Evolutionary conservation across 2,113 vertebrate genomes (phyloP), one percentile per base, ranked within the genome.

Genomic region (Tenebrosternarchus preto): DNA sequence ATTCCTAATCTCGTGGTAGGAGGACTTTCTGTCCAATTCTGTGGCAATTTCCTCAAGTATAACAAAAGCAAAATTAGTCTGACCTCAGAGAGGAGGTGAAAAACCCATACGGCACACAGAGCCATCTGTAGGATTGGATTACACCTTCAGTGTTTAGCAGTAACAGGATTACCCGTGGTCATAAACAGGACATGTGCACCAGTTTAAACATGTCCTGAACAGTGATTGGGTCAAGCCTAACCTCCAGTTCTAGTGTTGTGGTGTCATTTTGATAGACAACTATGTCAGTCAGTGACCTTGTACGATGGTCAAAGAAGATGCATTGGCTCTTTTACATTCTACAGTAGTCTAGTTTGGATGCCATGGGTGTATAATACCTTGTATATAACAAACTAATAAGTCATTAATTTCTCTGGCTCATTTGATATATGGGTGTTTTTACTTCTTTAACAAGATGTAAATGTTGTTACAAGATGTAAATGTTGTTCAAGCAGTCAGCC

Each of bases 11-110:
- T 86, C 80, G 68, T n/a, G 84, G 77, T 82, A 79, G 72, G 67
- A 81, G 74, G 78, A 82, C 78, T 85, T 87, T 83, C 61, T 73
- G 68, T 84, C 73, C 80, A 81, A 83, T 85, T 83, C 20, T 25
- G 60, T 50, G 56, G 82, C 87, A 85, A 82, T 83, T 89, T 87
- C 80, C 77, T 78, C 68, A 85, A 82, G 86, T 83, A 86, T 82
- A 86, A 86, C 85, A 86, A 81, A 87, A 81, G 76, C 80, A 83
- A 85, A 86, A 90, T 87, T 82, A 84, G 83, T 88, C 87, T 90
- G 89, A 90, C 87, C 88, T 82, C 77, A 80, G 61, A 85, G 72
- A 25, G 31, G 78, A 50, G 46, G 70, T 27, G 29, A 50, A 31
- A 27, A 75, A 43, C 60, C 59, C 81, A 76, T 50, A 53, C 64